Evolutionary conservation across 2,888 invertebrate genomes (phyloP), one percentile per base, ranked within the genome.

Genomic region (Zygogramma bicolorata): DNA sequence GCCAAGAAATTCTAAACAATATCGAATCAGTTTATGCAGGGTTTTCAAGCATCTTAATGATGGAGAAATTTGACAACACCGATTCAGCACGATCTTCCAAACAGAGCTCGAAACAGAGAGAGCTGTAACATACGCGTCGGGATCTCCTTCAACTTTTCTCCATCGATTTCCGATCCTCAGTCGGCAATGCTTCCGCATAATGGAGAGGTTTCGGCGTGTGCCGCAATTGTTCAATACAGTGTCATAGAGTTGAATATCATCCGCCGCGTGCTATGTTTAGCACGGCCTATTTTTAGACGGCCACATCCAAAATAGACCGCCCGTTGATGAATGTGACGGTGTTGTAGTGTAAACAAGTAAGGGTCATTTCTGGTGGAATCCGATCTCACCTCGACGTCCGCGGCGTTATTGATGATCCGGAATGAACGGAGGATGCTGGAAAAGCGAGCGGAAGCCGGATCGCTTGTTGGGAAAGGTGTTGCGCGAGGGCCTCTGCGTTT

Each of bases 261-360:
- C 40, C n/a, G 73, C 69, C 60, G 29, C n/a, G n/a, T n/a, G 22
- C 74, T 76, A 76, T 69, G 66, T 76, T 73, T 76, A 76, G 74
- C 60, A 40, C 40, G 38, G 57, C 27, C 27, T 76, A 76, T 75
- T 71, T 75, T 74, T 76, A 76, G 74, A 67, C 61, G 65, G 71
- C 68, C 73, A 69, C 69, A 58, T 65, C 73, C 46, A 67, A 75
- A 75, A 76, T 76, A 76, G 76, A 76, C 58, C 68, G 76, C 75
- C 58, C 68, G 65, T 65, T 74, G 76, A 74, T 76, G 72, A 76
- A 76, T 76, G 73, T 70, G 62, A 62, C 62, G 62, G 62, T 62
- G 42, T 62, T 38, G 34, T 38, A 61, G 42, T 42, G 42, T 63
- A 63, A 63, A 63, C 63, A 63, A 29, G 63, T 42, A 63, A 63